Evolutionary conservation across 2,797 vertebrate genomes (phyloP), one percentile per base, ranked within the genome.

Genomic region (Ispidina lecontei): DNA sequence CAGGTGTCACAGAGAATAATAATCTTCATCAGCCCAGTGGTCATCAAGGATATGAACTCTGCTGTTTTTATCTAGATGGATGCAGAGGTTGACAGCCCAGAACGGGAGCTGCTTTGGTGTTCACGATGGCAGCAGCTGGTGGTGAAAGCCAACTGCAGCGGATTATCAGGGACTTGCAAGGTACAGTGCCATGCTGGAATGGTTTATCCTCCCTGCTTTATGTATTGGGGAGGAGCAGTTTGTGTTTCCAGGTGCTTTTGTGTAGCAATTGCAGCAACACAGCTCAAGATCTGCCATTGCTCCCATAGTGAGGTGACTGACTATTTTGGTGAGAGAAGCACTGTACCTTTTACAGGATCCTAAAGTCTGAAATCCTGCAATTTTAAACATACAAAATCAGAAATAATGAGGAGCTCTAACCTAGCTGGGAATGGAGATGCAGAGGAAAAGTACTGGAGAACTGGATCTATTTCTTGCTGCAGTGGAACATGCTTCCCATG

Each of bases 91-190:
- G 43, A 23, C 52, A 13, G 20, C 63, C 49, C 56, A 81, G 73
- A 60, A 76, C 56, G 14, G 41, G 41, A 74, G 14, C 79, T 79
- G 7, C 46, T 75, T 73, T 31, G 43, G 6, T 70, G 78, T 89
- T 84, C 80, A 96, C 96, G 96, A 99, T 99, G 99, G 98, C 98
- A 88, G 94, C 95, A 73, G 90, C 94, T 7, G 96, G 97, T 14
- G 97, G 98, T 0, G 99, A 99, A 97, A 98, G 97, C 97, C 99
- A 99, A 93, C 98, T 99, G 77, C 99, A 99, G 96, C 98, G 99
- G 96, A 99, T 99, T 98, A 98, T 99, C 97, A 96, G 98, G 86
- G 99, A 99, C 97, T 97, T 99, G 96, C 98, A 99, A 95, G 99
- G 99, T 99, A 98, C 77, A 49, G 78, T 91, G 91, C 56, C 28